phyloP scores from a whole-genome alignment of 2,888 invertebrate genomes.

The Anagyrus pseudococci region DNA sequence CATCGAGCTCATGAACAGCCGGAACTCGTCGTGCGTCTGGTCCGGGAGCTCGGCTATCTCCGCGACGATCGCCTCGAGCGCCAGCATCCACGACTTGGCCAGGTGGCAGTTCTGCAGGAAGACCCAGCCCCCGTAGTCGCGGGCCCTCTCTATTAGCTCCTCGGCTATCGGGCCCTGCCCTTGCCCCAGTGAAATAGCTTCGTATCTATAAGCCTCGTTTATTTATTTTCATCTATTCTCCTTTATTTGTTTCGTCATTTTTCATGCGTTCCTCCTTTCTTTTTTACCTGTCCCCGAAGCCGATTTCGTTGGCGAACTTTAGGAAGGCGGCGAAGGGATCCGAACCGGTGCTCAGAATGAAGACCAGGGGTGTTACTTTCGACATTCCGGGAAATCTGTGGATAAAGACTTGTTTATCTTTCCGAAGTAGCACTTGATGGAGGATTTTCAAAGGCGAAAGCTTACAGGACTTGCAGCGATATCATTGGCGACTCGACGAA shows the following conservation, averaged over 20 bases:
- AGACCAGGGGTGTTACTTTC: constrained; percentile 78
- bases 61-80: constrained; percentile 80
- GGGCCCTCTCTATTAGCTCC: constrained; percentile 75
- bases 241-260: not conserved
- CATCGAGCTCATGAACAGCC: constrained; percentile 89
- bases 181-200: constrained; percentile 87
- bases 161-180: constrained; percentile 92
- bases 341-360: constrained; percentile 86
- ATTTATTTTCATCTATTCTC: not conserved
- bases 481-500: constrained; percentile 86
- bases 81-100: constrained; percentile 92
- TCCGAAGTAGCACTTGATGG: too few species aligned
- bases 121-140: constrained; percentile 83
- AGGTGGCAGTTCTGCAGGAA: constrained; percentile 91
- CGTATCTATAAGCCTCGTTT: constrained; percentile 61
- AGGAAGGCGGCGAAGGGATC: constrained; percentile 87
- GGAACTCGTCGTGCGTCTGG: constrained; percentile 74
- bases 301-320: constrained; percentile 80
- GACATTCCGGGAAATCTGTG: constrained; percentile 73
- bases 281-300: constrained; percentile 65
- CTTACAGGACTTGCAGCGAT: constrained; percentile 71
- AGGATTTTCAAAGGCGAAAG: constrained; percentile 12
- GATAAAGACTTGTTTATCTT: too few species aligned
- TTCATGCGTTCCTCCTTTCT: not conserved
- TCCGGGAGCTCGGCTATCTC: constrained; percentile 73